These are phyloP conservation scores for Aldrovandia affinis DNA, from an alignment of 2,797 vertebrate species.

Conservation along the genomic window DNA sequence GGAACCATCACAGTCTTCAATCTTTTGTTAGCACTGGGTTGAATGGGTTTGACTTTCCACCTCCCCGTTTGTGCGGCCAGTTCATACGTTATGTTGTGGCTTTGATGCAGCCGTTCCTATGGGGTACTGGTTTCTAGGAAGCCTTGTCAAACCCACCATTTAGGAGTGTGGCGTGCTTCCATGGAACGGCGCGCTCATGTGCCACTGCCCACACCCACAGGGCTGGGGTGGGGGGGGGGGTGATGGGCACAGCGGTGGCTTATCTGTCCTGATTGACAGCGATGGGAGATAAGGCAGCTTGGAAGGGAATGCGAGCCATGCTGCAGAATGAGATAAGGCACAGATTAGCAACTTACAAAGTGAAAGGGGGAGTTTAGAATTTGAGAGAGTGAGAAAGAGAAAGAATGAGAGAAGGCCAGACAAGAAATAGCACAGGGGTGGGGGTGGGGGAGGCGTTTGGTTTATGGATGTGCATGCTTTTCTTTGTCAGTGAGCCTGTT, in stretches of 20 bases:
- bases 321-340: slow-evolving; percentile 72
- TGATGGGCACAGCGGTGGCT: slow-evolving; percentile 53
- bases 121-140: background rate
- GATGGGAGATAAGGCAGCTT: slow-evolving; percentile 72
- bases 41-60: background rate
- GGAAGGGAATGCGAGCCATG: slow-evolving; percentile 69
- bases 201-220: background rate
- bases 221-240: slow-evolving; percentile 29
- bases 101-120: background rate
- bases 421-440: background rate
- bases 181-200: background rate
- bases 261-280: slow-evolving; percentile 75
- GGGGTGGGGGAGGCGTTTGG: slow-evolving; percentile 60
- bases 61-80: background rate
- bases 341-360: slow-evolving; percentile 60
- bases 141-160: background rate
- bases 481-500: background rate
- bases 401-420: background rate
- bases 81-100: background rate
- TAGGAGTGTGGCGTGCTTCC: background rate
- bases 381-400: background rate
- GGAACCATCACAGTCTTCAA: background rate
- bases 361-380: background rate
- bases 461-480: slow-evolving; percentile 48
- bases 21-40: background rate